Conservation (phyloP, 2,113 vertebrate species). For the Poicephalus gulielmi region DNA sequence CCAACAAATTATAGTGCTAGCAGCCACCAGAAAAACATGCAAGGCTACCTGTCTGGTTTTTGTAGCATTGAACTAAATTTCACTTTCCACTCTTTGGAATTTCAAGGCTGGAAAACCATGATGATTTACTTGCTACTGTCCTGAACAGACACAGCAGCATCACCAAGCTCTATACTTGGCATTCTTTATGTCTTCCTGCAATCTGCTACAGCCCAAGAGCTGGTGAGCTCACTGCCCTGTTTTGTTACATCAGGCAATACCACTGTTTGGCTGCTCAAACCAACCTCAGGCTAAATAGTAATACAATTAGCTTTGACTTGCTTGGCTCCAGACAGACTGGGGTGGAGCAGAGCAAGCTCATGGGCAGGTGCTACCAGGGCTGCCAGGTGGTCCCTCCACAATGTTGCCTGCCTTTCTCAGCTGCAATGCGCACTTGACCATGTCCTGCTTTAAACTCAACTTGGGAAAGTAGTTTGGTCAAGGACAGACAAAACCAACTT, state of each 20-base stretch:
- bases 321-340: accelerated
- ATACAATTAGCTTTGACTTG: not conserved
- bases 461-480: not conserved
- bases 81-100: not conserved
- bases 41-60: not conserved
- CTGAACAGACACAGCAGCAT: not conserved
- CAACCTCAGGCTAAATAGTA: not conserved
- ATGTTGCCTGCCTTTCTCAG: not conserved
- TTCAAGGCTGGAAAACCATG: not conserved
- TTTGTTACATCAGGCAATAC: too few species aligned
- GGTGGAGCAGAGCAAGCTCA: not conserved
- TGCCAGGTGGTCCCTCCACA: accelerated
- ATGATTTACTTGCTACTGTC: not conserved
- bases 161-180: accelerated
- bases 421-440: not conserved
- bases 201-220: not conserved
- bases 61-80: not conserved
- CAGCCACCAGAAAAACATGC: not conserved
- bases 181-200: not conserved
- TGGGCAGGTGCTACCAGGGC: accelerated
- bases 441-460: not conserved
- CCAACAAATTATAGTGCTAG: not conserved
- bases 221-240: not conserved
- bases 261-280: too few species aligned
- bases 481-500: accelerated